These are phyloP conservation scores for Gouania willdenowi DNA, from an alignment of 2,797 vertebrate species.

Conservation along the genomic window DNA sequence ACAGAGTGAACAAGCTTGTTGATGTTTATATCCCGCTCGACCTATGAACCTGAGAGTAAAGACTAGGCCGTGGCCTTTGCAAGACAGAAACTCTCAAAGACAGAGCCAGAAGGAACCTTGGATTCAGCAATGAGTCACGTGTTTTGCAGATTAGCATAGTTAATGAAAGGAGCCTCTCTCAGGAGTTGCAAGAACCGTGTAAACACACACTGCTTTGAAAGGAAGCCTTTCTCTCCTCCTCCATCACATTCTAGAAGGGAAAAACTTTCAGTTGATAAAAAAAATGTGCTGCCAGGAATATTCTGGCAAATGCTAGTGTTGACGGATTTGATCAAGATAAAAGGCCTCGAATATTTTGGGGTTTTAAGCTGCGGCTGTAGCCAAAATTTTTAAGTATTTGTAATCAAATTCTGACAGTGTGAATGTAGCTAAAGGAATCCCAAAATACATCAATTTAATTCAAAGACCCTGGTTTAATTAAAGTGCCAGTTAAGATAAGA, in stretches of 20 bases:
- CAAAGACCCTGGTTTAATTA: too few species aligned
- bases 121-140: slow-evolving; percentile 56
- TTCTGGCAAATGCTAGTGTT: slow-evolving; percentile 47
- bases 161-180: slow-evolving; percentile 71
- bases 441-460: too few species aligned
- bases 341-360: slow-evolving; percentile 39
- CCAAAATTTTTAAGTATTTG: too few species aligned
- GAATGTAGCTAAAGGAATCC: too few species aligned
- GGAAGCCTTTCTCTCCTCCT: slow-evolving; percentile 58
- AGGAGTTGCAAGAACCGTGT: slow-evolving; percentile 59
- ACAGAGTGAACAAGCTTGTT: too few species aligned
- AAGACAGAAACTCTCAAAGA: slow-evolving; percentile 31
- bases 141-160: slow-evolving; percentile 67
- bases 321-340: slow-evolving; percentile 40
- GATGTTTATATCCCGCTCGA: too few species aligned
- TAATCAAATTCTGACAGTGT: too few species aligned
- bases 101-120: slow-evolving; percentile 32
- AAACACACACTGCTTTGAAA: slow-evolving; percentile 46
- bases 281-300: slow-evolving; percentile 53
- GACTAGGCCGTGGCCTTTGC: slow-evolving; percentile 24
- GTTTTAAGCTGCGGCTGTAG: slow-evolving; percentile 20
- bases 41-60: slow-evolving; percentile 36
- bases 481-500: too few species aligned
- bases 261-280: slow-evolving; percentile 43
- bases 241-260: slow-evolving; percentile 59